phyloP scores from a whole-genome alignment of 1,140 invertebrate species.

The Physella acuta region DNA sequence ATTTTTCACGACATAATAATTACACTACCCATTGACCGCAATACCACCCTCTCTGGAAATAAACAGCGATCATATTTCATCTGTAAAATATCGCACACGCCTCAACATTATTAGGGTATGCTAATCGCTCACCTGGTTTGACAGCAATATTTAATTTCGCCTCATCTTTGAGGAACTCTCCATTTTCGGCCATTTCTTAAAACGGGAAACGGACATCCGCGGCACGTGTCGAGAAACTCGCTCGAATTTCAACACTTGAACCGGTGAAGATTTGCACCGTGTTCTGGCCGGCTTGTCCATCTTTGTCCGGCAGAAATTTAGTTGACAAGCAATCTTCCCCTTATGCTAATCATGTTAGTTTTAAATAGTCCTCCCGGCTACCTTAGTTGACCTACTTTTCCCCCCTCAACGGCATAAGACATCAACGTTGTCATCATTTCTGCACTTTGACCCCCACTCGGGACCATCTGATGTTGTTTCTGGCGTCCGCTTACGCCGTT shows the following conservation, averaged over 20 bases:
- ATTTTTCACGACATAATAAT: too few relatives aligned
- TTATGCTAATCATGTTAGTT: constrained; percentile 16
- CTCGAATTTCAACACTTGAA: constrained; percentile 12
- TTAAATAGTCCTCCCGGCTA: neutral
- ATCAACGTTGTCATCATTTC: constrained; percentile 6
- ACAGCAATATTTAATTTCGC: too few relatives aligned
- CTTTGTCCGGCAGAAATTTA: constrained; percentile 1
- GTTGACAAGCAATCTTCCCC: constrained; percentile 1
- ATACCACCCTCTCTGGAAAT: too few relatives aligned
- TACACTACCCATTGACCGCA: too few relatives aligned
- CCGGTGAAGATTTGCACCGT: neutral
- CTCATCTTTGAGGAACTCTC: too few relatives aligned
- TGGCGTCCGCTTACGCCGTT: neutral
- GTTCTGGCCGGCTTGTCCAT: neutral
- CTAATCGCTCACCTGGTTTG: too few relatives aligned
- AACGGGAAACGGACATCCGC: neutral
- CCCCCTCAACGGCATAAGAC: too few relatives aligned
- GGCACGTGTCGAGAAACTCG: constrained; percentile 8
- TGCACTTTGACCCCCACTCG: constrained; percentile 1
- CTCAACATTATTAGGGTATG: too few relatives aligned
- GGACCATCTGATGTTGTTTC: constrained; percentile 18
- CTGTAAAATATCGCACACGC: too few relatives aligned
- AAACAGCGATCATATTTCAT: too few relatives aligned
- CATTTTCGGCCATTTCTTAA: too few relatives aligned
- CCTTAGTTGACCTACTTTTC: too few relatives aligned